Conservation (phyloP, 2,888 invertebrate species). For the Melanotus villosus region DNA sequence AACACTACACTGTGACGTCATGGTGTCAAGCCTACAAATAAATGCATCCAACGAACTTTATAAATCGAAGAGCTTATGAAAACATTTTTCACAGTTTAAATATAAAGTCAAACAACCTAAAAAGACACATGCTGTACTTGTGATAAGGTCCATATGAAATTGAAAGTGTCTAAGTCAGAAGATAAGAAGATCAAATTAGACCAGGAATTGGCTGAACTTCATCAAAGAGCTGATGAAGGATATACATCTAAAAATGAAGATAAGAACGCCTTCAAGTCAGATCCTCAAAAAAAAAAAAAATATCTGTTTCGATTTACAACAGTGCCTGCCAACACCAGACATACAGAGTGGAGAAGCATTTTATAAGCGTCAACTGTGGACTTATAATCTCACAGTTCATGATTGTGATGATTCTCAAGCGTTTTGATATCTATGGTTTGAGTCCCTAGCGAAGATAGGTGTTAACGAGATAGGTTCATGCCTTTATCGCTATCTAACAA, state of each 20-base stretch:
- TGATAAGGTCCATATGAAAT: not conserved
- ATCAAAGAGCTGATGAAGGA: constrained; percentile 35
- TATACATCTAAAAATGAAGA: constrained; percentile 32
- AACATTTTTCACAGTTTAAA: not conserved
- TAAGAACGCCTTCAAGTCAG: constrained; percentile 22
- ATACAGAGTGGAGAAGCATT: constrained; percentile 53
- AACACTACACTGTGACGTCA: not conserved
- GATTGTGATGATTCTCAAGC: constrained; percentile 48
- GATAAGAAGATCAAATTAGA: not conserved
- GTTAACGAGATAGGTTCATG: constrained; percentile 50
- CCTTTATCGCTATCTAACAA: constrained; percentile 17
- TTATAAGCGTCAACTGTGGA: constrained; percentile 56
- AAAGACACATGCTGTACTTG: constrained; percentile 4
- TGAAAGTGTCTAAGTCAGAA: constrained; percentile 6
- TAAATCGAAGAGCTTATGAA: constrained; percentile 14
- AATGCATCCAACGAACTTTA: not conserved
- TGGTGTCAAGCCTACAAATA: constrained; percentile 6
- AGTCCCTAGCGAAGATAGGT: constrained; percentile 46
- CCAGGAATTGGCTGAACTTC: constrained; percentile 12
- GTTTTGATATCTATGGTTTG: constrained; percentile 55
- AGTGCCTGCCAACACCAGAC: constrained; percentile 53
- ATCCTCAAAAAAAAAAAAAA: constrained; percentile 13
- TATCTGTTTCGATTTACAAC: constrained; percentile 49
- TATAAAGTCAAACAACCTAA: not conserved
- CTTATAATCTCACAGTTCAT: constrained; percentile 55